These are phyloP conservation scores for Rhinichthys osculus DNA, from an alignment of 2,797 vertebrate species.

Conservation along the genomic window DNA sequence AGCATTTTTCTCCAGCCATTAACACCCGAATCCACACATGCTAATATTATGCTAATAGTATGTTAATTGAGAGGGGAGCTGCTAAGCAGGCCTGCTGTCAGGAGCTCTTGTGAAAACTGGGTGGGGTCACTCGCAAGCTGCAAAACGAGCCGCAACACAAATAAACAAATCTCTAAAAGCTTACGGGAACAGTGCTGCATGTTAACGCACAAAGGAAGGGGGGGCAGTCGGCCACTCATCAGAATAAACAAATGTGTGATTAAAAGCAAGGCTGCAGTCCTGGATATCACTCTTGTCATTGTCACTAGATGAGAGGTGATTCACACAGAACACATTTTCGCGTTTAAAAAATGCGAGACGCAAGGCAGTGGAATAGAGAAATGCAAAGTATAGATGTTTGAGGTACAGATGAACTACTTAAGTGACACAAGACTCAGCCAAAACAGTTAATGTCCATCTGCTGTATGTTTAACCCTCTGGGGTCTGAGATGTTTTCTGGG, in stretches of 20 bases:
- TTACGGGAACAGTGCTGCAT: constrained; percentile 78
- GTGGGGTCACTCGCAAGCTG: constrained; percentile 85
- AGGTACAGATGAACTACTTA: no score
- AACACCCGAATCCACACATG: constrained; percentile 85
- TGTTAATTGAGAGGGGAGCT: constrained; percentile 83
- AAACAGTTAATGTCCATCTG: no score
- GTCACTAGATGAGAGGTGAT: constrained; percentile 41
- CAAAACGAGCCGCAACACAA: constrained; percentile 84
- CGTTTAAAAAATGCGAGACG: neutral
- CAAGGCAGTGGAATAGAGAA: neutral
- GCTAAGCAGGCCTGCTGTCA: constrained; percentile 85
- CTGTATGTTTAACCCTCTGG: no score
- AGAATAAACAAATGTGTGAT: constrained; percentile 43
- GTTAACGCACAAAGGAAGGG: constrained; percentile 67
- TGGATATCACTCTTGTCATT: constrained; percentile 17
- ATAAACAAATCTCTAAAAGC: constrained; percentile 86
- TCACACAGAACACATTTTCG: neutral
- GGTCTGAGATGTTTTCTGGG: no score
- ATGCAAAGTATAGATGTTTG: no score
- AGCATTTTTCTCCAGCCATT: constrained; percentile 79
- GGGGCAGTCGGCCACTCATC: constrained; percentile 46
- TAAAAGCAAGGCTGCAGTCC: constrained; percentile 31
- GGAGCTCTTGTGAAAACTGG: constrained; percentile 84
- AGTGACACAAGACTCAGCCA: no score
- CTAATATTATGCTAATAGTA: constrained; percentile 87